Conservation (phyloP, 2,888 invertebrate species). For the Hirtodrosophila alboralis region DNA sequence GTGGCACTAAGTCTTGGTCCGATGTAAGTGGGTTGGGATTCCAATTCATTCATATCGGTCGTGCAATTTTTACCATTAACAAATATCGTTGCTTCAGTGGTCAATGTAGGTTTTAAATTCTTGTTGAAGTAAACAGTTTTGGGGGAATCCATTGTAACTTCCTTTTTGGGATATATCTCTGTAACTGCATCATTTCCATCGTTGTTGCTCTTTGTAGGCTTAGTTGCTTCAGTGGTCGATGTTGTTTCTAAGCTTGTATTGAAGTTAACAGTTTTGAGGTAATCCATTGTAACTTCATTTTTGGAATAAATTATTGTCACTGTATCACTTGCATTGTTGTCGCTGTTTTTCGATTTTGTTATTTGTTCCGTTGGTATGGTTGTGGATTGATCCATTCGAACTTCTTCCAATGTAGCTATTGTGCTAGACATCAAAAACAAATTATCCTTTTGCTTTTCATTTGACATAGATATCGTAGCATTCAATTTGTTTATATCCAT, state of each 20-base stretch:
- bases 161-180: no score
- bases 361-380: background rate
- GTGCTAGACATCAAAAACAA: background rate
- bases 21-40: conserved; percentile 10
- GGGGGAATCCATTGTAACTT: background rate
- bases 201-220: no score
- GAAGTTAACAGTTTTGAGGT: background rate
- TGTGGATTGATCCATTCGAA: background rate
- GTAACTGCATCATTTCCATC: no score
- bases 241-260: no score
- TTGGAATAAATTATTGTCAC: no score
- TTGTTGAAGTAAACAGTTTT: background rate
- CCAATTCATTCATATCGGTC: background rate
- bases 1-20: conserved; percentile 29
- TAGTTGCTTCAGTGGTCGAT: no score
- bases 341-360: no score
- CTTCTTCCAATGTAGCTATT: background rate
- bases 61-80: background rate
- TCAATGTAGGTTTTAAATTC: background rate
- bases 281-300: background rate
- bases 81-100: background rate
- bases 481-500: background rate
- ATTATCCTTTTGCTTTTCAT: background rate
- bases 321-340: background rate
- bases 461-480: background rate